These are phyloP conservation scores for Drosophila ogumai DNA, from an alignment of 1,140 invertebrate species.

Conservation along the genomic window DNA sequence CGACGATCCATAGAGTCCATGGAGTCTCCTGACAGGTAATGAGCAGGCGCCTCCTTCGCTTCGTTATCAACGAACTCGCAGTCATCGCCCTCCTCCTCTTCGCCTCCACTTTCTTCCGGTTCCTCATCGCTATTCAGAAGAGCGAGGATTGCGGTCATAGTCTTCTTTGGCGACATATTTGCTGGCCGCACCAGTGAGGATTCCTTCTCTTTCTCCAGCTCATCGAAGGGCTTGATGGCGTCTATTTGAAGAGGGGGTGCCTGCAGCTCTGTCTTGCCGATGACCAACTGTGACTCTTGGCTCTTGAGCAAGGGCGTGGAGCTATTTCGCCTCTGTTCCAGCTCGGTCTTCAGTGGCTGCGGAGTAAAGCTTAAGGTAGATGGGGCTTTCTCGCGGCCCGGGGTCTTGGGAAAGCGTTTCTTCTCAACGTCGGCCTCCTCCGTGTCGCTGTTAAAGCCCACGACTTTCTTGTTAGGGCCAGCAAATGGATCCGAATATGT, in stretches of 20 bases:
- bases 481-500: slow-evolving; percentile 6
- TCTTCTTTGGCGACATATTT: slow-evolving; percentile 7
- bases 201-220: slow-evolving; percentile 8
- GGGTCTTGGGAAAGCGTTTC: slow-evolving; percentile 65
- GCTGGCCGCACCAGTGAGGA: background rate
- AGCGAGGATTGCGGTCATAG: background rate
- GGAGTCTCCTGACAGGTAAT: slow-evolving; percentile 76
- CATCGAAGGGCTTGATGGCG: slow-evolving; percentile 34
- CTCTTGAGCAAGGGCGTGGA: slow-evolving; percentile 58
- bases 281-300: slow-evolving; percentile 7
- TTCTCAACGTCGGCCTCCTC: slow-evolving; percentile 31
- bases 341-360: slow-evolving; percentile 1
- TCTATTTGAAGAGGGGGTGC: slow-evolving; percentile 50
- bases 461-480: slow-evolving; percentile 26
- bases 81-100: background rate
- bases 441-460: slow-evolving; percentile 32
- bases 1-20: slow-evolving; percentile 59
- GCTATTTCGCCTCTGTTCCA: slow-evolving; percentile 50
- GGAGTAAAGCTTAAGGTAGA: background rate
- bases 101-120: background rate
- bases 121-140: slow-evolving; percentile 33
- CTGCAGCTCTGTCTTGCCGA: background rate
- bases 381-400: slow-evolving; percentile 32
- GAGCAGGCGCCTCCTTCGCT: slow-evolving; percentile 37
- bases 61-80: slow-evolving; percentile 59